Base-by-base conservation (phyloP, 2,113 vertebrate species). In the Sterrhoptilus dennistouni region DNA sequence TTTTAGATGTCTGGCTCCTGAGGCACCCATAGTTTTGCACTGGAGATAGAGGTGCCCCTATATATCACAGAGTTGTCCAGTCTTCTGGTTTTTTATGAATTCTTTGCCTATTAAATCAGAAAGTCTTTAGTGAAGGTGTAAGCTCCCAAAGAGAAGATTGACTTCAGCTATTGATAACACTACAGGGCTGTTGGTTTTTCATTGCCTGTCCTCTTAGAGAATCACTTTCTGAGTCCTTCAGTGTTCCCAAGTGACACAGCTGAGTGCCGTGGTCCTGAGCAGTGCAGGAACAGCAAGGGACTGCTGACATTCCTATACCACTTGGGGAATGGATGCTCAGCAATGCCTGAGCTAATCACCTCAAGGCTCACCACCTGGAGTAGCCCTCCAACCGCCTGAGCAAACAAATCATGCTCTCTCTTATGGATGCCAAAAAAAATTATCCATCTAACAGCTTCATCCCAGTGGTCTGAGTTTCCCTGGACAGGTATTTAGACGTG, bases 241-340 rank as follows among this genome's bases (percentile, higher is more conserved):
- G 57, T 0, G 1, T 9, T 83, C 36, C 38, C 31, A 27, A 18
- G 36, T 3, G 25, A 31, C 13, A 7, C 21, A 33, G 42, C 71
- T 5, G 12, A 53, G 53, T 6, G 7, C 8, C 0, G 0, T 3
- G 52, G 36, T 18, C 57, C 71, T 12, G 19, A 40, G 24, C 31
- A 49, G 49, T 0, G 10, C 45, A 50, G 9, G 5, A 56, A 13
- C 14, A 54, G 44, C 9, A 33, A 14, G 49, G 31, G 5, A 36
- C 25, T 11, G 4, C 31, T 59, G 33, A 60, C 25, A 31, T 17
- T 78, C 9, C 40, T 36, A 0, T 3, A 12, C 13, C 1, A 2
- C 28, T 22, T 59, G 12, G 45, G 3, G 0, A 7, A 22, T 27
- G 47, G 71, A 52, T 49, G 47, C 47, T 45, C 66, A 76, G 61